A percentile compares a stretch with the other conserved stretches of the same genome.
phyloP scores from a whole-genome alignment of 2,888 invertebrate genomes.

The Autographa gamma region DNA sequence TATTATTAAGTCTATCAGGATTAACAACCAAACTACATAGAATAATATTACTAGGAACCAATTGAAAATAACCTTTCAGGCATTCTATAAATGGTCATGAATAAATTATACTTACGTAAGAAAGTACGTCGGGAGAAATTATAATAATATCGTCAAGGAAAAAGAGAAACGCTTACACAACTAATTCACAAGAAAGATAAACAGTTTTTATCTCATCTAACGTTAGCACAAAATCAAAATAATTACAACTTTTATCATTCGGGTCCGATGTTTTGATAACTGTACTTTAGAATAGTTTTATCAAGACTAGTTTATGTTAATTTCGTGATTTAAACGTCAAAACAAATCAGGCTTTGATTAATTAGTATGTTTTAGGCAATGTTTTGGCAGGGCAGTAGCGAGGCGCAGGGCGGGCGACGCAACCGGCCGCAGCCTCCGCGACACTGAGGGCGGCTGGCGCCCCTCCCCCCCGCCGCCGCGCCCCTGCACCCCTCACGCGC shows the following conservation, averaged over 20 bases:
- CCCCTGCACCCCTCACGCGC: slow-evolving; percentile 62
- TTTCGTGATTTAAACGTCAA: slow-evolving; percentile 48
- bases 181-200: slow-evolving; percentile 65
- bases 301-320: slow-evolving; percentile 27
- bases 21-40: slow-evolving; percentile 14
- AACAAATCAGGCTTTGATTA: slow-evolving; percentile 55
- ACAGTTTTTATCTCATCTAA: slow-evolving; percentile 63
- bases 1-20: slow-evolving; percentile 9
- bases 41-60: slow-evolving; percentile 20
- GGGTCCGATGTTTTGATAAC: slow-evolving; percentile 20
- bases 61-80: slow-evolving; percentile 30
- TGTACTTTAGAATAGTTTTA: slow-evolving; percentile 23
- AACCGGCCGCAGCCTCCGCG: slow-evolving; percentile 86
- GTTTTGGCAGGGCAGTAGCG: slow-evolving; percentile 71
- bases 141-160: slow-evolving; percentile 36
- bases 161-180: slow-evolving; percentile 43
- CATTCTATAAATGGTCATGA: slow-evolving; percentile 13
- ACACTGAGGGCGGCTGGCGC: slow-evolving; percentile 78
- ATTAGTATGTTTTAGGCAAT: slow-evolving; percentile 65
- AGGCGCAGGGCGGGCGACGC: slow-evolving; percentile 79
- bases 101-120: slow-evolving; percentile 68
- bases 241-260: slow-evolving; percentile 47
- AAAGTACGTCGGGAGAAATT: slow-evolving; percentile 44
- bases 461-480: slow-evolving; percentile 59
- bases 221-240: slow-evolving; percentile 65